Conservation (phyloP, 2,888 invertebrate genomes). For the Metallyticus violacea region DNA sequence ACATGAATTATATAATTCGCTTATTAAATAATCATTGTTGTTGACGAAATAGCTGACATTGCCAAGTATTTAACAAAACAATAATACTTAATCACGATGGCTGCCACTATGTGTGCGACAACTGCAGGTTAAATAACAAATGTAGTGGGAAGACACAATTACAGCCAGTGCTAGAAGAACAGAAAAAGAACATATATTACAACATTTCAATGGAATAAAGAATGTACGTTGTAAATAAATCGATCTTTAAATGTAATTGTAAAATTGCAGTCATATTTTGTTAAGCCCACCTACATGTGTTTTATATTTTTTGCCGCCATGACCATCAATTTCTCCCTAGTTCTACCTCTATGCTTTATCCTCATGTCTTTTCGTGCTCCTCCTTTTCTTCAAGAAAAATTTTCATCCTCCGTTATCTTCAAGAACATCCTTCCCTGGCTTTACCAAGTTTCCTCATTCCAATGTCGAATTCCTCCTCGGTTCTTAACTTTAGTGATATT, state of each 20-base stretch:
- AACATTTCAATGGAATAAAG: too few species aligned
- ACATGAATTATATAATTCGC: too few species aligned
- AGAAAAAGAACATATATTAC: too few species aligned
- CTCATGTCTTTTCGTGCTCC: slow-evolving; percentile 1
- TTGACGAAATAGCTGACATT: too few species aligned
- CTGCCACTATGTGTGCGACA: too few species aligned
- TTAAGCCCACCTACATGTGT: not conserved
- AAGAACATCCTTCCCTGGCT: not conserved
- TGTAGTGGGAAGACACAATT: too few species aligned
- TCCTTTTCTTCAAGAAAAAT: not conserved
- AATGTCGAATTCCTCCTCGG: slow-evolving; percentile 14
- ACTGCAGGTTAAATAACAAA: too few species aligned
- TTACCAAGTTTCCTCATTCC: not conserved
- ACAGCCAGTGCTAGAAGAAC: too few species aligned
- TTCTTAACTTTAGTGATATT: slow-evolving; percentile 30
- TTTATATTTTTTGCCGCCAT: not conserved
- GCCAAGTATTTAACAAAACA: too few species aligned
- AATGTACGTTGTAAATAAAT: slow-evolving; percentile 28
- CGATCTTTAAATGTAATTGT: slow-evolving; percentile 30
- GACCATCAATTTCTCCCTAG: not conserved
- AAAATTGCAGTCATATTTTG: slow-evolving; percentile 15
- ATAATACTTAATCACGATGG: too few species aligned
- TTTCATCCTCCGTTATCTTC: not conserved
- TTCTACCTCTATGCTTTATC: not conserved
- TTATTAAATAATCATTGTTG: too few species aligned